Conservation (phyloP, 1,140 invertebrate genomes). For the Drosophila lini region DNA sequence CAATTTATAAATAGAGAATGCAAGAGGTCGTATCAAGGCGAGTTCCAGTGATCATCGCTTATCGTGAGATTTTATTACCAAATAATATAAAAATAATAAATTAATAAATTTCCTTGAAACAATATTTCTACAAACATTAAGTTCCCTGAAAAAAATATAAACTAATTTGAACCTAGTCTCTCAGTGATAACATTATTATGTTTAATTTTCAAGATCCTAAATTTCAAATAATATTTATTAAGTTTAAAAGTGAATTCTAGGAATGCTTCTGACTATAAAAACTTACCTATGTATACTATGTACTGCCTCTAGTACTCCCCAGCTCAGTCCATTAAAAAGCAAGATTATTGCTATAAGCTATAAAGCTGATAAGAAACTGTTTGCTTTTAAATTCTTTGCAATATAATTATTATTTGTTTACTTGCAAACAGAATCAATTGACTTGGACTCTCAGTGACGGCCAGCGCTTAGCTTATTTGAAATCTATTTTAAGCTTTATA, state of each 20-base stretch:
- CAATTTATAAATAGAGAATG: no score
- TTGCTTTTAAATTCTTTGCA: not conserved
- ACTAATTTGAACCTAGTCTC: no score
- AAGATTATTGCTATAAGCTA: not conserved
- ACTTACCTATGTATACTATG: not conserved
- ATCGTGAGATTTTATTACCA: not conserved
- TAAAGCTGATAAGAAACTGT: not conserved
- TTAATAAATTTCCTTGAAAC: not conserved
- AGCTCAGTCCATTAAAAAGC: not conserved
- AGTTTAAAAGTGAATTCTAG: not conserved
- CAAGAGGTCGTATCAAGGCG: no score
- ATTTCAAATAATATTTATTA: no score
- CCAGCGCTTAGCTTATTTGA: not conserved
- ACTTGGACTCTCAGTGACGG: not conserved
- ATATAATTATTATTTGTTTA: not conserved
- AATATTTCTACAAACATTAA: not conserved
- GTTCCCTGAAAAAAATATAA: not conserved
- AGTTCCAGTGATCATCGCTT: not conserved
- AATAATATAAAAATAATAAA: not conserved
- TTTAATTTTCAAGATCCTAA: no score
- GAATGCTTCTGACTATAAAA: not conserved
- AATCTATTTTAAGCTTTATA: not conserved
- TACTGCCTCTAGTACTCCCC: not conserved
- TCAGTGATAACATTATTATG: no score
- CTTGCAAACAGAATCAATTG: not conserved